Conservation (phyloP, 2,888 invertebrate species). For the Apamea anceps region DNA sequence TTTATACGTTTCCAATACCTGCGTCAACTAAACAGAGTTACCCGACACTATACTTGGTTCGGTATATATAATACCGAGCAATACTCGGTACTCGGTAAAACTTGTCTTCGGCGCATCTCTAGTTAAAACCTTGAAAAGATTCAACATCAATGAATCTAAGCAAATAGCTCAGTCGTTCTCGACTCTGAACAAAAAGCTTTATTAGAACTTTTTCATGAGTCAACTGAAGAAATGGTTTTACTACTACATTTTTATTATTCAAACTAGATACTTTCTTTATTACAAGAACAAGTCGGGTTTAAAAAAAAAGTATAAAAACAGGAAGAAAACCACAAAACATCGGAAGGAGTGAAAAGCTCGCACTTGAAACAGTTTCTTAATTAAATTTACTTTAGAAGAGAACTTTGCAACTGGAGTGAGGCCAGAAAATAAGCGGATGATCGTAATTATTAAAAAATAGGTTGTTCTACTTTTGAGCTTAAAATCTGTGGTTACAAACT, state of each 20-base stretch:
- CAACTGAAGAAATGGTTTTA: constrained; percentile 19
- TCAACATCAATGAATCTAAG: constrained; percentile 33
- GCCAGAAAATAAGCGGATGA: constrained; percentile 54
- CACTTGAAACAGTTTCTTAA: constrained; percentile 64
- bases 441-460: constrained; percentile 9
- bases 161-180: constrained; percentile 30
- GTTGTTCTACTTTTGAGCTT: constrained; percentile 16
- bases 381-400: constrained; percentile 63
- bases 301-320: constrained; percentile 41
- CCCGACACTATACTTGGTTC: background rate
- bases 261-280: constrained; percentile 17
- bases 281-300: background rate
- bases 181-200: constrained; percentile 20
- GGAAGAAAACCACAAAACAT: constrained; percentile 53
- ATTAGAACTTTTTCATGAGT: constrained; percentile 17
- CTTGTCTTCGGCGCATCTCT: background rate
- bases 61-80: background rate
- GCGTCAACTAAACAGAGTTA: background rate
- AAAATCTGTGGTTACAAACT: constrained; percentile 14
- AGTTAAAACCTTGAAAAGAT: constrained; percentile 26
- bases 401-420: constrained; percentile 47
- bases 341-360: constrained; percentile 43
- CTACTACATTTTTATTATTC: constrained; percentile 17
- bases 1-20: background rate
- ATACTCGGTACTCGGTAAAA: background rate